Evolutionary conservation across 1,140 invertebrate genomes (phyloP).

Genomic region (Drosophila athabasca): DNA sequence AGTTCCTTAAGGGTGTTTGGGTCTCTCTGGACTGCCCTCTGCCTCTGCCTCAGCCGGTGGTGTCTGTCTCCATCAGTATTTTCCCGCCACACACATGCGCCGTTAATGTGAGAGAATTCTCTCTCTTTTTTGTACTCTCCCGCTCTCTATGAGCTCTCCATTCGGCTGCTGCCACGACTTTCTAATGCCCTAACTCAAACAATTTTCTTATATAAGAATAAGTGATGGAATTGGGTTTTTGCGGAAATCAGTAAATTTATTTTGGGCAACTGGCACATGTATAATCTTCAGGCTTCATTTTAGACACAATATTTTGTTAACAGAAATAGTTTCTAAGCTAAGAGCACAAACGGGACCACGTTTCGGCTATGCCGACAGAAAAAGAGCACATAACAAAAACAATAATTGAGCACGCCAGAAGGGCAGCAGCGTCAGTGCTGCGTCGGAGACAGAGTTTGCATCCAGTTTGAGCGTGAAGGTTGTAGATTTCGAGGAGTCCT

Average conservation of each 20-base stretch:
- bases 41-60: constrained; percentile 16
- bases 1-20: constrained; percentile 73
- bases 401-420: constrained; percentile 43
- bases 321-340: too few species aligned
- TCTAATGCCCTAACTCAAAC: constrained; percentile 11
- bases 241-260: too few species aligned
- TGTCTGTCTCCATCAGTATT: constrained; percentile 46
- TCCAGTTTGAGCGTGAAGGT: constrained; percentile 72
- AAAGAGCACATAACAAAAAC: constrained; percentile 44
- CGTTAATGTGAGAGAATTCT: constrained; percentile 55
- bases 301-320: neutral
- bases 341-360: neutral
- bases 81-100: constrained; percentile 77
- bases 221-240: too few species aligned
- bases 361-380: constrained; percentile 21
- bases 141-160: constrained; percentile 29
- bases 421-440: constrained; percentile 50
- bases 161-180: neutral
- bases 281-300: too few species aligned
- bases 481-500: constrained; percentile 66
- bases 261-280: too few species aligned
- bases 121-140: constrained; percentile 14
- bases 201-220: neutral
- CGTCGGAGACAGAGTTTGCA: constrained; percentile 47
- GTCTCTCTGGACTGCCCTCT: neutral